Base-by-base conservation (phyloP, 2,113 vertebrate species). In the Danionella cerebrum region DNA sequence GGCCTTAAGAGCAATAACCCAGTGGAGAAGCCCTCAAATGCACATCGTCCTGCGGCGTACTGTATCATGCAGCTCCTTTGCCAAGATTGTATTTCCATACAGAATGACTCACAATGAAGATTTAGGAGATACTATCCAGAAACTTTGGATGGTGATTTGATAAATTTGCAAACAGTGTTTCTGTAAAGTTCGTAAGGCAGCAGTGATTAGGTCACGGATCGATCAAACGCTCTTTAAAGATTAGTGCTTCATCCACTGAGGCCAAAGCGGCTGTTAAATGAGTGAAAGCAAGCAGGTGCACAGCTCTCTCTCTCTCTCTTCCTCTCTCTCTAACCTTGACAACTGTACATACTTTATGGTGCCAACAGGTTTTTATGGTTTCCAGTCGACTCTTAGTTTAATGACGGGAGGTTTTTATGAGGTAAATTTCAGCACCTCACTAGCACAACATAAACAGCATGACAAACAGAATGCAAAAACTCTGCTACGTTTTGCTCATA, bases 191-290 rank as follows among this genome's bases (percentile, higher is more conserved):
- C 22, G 42, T 11, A 36, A 2, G 21, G 65, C 57, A 54, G 55
- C 51, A 48, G 42, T 58, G 35, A 51, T 21, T 21, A 27, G n/a
- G 60, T 60, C 60, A 74, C 58, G 22, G 47, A 35, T 72, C 53
- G 52, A 36, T 53, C 19, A 53, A 67, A 67, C 16, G 5, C 45
- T 53, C 59, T 36, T 65, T 76, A 69, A 74, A 72, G 45, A 70
- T 59, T 53, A 64, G 65, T 59, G 45, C 48, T 33, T 67, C 52
- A 53, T 64, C 54, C 50, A 53, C 50, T 13, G 39, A 60, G 38
- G 59, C 22, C 50, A 47, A 77, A 65, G 68, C 24, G 65, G 14
- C 59, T 71, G 54, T 69, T 53, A 74, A 69, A 59, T 74, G 27
- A 54, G 48, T 63, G 45, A 33, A 39, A 53, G 57, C 29, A 62